Evolutionary conservation across 1,140 invertebrate species (phyloP).

Genomic region (Euschistus heros): DNA sequence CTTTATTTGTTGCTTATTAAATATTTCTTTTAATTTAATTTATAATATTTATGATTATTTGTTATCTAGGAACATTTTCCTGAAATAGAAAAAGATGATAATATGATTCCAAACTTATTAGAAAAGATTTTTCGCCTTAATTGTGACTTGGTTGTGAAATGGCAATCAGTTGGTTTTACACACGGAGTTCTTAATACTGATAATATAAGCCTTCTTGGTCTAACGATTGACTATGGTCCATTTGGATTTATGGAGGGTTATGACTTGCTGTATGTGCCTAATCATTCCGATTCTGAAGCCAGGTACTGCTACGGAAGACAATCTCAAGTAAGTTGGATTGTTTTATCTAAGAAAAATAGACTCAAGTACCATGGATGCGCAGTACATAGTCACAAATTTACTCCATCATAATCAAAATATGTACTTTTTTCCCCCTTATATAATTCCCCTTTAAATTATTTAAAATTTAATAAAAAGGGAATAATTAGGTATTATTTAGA

Average conservation of each 20-base stretch:
- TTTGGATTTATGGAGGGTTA: slow-evolving; percentile 56
- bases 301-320: slow-evolving; percentile 42
- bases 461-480: no score
- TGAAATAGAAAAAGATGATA: slow-evolving; percentile 38
- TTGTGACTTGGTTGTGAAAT: slow-evolving; percentile 41
- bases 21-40: no score
- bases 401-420: no score
- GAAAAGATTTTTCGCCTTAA: slow-evolving; percentile 40
- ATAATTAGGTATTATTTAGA: no score
- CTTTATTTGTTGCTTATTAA: no score
- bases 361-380: no score
- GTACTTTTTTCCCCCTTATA: no score
- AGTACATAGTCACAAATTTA: no score
- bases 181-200: slow-evolving; percentile 61
- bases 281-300: slow-evolving; percentile 49
- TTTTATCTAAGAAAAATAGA: no score
- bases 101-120: slow-evolving; percentile 40
- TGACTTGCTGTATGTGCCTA: slow-evolving; percentile 48
- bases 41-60: neutral
- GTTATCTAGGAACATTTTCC: slow-evolving; percentile 43
- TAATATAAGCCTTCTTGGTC: slow-evolving; percentile 53
- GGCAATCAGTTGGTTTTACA: slow-evolving; percentile 54
- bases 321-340: slow-evolving; percentile 38
- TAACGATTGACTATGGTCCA: slow-evolving; percentile 58
- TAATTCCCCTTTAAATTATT: no score